Evolutionary conservation across 2,797 vertebrate genomes (phyloP), one percentile per base, ranked within the genome.

Genomic region (Falco concolor): DNA sequence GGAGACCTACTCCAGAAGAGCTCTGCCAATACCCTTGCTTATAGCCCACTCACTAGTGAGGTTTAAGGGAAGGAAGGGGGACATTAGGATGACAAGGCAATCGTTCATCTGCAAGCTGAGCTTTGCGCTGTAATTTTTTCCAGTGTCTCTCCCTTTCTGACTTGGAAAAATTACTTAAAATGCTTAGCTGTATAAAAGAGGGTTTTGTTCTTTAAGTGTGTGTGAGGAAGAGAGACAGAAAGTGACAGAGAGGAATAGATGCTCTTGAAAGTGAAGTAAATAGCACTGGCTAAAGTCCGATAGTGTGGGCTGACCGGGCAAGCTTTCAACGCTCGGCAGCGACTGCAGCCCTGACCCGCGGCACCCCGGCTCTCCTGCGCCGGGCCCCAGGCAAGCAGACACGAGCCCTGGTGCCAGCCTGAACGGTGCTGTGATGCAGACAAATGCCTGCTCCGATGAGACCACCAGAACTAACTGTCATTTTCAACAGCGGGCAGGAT

Each of bases 201-300:
- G 94, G 28, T 95, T 95, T 93, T 91, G 83, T 96, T 95, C 90
- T 97, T 95, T 94, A 95, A 94, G 89, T 79, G 92, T 87, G 53
- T 61, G 18, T 91, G 95, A 95, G 63, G 59, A 89, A 65, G 64
- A 65, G 73, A 73, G 73, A 91, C 75, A 94, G 90, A 93, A 82
- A 94, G 76, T 50, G 88, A 83, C 82, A 89, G 68, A 78, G 75
- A 94, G 95, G 94, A 97, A 96, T 87, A 90, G 88, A 87, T 97
- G 96, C 93, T 97, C 96, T 96, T 97, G 94, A 97, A 98, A 97
- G 93, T 0, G 36, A 95, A 97, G 95, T 64, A 97, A 97, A 97
- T 84, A 95, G 96, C 79, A 87, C 88, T 95, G 95, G 96, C 96
- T 96, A 22, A 93, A 97, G 92, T 96, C 97, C 84, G 80, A 97